A percentile compares a stretch with the other conserved stretches of the same genome.
Evolutionary conservation across 2,797 vertebrate species (phyloP).

Genomic region (Anguilla megastoma): DNA sequence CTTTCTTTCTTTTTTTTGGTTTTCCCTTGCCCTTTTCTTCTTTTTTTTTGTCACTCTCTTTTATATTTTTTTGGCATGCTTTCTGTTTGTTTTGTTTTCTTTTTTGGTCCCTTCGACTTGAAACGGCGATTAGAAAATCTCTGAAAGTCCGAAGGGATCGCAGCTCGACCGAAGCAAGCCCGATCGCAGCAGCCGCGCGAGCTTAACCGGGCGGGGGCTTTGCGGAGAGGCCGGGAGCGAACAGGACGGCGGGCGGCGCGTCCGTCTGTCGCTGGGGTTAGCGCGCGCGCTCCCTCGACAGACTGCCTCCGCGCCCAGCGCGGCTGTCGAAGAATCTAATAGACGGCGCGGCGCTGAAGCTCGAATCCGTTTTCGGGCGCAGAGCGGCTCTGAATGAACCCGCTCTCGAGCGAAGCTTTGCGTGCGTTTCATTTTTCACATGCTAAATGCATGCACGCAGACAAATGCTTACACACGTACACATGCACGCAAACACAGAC

Average conservation of each 20-base stretch:
- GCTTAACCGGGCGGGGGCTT: constrained; percentile 71
- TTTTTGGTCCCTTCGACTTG: constrained; percentile 86
- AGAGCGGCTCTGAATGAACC: constrained; percentile 25
- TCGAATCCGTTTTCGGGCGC: constrained; percentile 47
- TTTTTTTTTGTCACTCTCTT: constrained; percentile 42
- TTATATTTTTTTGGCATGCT: constrained; percentile 68
- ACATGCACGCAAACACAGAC: not conserved
- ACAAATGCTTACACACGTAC: not conserved
- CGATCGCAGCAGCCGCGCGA: constrained; percentile 99
- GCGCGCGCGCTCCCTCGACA: not conserved
- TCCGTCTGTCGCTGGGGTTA: not conserved
- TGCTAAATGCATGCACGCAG: not conserved
- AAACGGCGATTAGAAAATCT: constrained; percentile 99
- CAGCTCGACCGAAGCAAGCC: constrained; percentile 96
- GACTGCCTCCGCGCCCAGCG: not conserved
- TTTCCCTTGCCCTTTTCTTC: constrained; percentile 50
- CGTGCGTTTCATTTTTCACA: constrained; percentile 40
- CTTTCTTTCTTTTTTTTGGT: constrained; percentile 60
- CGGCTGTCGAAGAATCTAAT: constrained; percentile 34
- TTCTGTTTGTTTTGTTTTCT: constrained; percentile 62
- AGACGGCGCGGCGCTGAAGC: constrained; percentile 33
- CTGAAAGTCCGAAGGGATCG: constrained; percentile 98
- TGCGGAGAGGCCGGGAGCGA: not conserved
- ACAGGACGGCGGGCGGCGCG: not conserved
- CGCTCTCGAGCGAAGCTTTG: constrained; percentile 25